These are phyloP conservation scores for Andrena minutula DNA, from an alignment of 2,888 invertebrate species.

Conservation along the genomic window DNA sequence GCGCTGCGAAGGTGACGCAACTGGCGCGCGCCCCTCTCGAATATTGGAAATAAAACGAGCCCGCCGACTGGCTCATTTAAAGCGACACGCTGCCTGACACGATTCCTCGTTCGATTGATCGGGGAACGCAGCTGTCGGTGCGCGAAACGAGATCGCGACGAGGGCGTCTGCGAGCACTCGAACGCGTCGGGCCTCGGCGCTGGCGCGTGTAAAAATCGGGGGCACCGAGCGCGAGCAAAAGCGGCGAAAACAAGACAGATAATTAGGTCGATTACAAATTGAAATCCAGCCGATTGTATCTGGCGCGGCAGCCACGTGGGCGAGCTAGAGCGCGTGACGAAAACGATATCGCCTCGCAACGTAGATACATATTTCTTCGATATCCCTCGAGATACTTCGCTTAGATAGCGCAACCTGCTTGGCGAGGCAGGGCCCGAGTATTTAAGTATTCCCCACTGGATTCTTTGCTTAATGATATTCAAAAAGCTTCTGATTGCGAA, in stretches of 20 bases:
- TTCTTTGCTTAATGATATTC: no score
- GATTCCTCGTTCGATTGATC: no score
- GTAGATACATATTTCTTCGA: constrained; percentile 8
- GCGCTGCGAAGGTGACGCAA: constrained; percentile 62
- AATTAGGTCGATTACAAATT: constrained; percentile 42
- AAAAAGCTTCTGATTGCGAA: no score
- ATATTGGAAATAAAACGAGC: constrained; percentile 53
- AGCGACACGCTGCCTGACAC: background rate
- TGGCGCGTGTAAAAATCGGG: background rate
- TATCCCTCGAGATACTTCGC: no score
- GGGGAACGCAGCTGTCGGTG: background rate
- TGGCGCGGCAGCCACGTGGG: background rate
- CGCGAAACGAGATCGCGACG: background rate
- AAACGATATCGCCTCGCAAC: constrained; percentile 22
- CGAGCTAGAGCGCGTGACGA: constrained; percentile 32
- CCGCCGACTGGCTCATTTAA: background rate
- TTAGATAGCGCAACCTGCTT: no score
- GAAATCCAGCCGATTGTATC: constrained; percentile 23
- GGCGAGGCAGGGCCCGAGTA: no score
- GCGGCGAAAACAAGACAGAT: constrained; percentile 14
- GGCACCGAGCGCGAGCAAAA: background rate
- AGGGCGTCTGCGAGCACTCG: background rate
- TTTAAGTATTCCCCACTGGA: no score
- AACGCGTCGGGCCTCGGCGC: background rate
- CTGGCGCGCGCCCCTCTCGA: constrained; percentile 27